Evolutionary conservation across 1,140 invertebrate genomes (phyloP), one percentile per base, ranked within the genome.

Genomic region (Pemphigus obesinymphae): DNA sequence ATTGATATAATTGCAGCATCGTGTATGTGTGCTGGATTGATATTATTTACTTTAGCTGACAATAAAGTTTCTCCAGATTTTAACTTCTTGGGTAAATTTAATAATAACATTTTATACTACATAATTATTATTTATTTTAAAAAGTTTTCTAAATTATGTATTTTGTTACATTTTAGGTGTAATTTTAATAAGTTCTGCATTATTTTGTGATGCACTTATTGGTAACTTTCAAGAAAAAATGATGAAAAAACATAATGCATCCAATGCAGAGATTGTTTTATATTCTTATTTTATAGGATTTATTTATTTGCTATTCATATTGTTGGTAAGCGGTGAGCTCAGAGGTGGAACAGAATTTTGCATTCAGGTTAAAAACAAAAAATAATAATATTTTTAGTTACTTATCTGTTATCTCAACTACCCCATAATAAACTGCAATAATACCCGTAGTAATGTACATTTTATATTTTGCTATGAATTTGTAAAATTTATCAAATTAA

Each of bases 221-320:
- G 96, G 96, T 53, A 99, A 99, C 89, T 92, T 98, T 4, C 96
- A 98, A 89, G 97, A 98, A 87, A 97, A 97, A 88, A 92, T 92
- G 0, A 96, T 98, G 92, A 95, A 95, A 85, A 90, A 91, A 82
- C 90, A 92, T 86, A 90, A 92, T 84, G 95, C 94, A 5, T 89
- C 91, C 1, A 97, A 96, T 88, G 93, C 92, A 83, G 96, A 98
- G 91, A 93, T 99, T 83, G 96, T 98, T 4, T 89, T 97, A 37
- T 98, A 96, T 86, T 97, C 96, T 0, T 97, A 98, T 88, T 91
- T 91, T 1, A 91, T 98, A 85, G 97, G 95, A 43, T 94, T 95
- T 86, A 48, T 94, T 0, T 97, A 97, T 86, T 90, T 98, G 61
- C 88, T 96, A 58, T 84, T 92, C n/a, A 92, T 94, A 8, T 91